phyloP scores from a whole-genome alignment of 2,113 vertebrate genomes.

The Tetraodon nigroviridis region DNA sequence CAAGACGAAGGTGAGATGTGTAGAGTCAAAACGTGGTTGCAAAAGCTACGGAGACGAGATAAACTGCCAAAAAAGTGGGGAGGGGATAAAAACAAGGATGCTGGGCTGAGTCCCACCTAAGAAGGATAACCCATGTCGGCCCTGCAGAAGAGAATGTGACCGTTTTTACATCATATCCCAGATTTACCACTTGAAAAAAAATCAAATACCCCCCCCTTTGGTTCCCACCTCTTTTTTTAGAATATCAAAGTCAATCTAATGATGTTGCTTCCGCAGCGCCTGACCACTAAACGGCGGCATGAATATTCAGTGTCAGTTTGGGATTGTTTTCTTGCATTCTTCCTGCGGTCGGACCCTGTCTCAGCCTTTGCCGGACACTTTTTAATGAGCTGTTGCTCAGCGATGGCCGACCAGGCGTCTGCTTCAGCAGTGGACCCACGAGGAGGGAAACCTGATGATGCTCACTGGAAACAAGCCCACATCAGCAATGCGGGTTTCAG shows the following conservation, averaged over 20 bases:
- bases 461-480: slow-evolving; percentile 59
- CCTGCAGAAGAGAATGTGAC: neutral
- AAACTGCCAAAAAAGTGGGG: neutral
- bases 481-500: slow-evolving; percentile 71
- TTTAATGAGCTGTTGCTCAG: slow-evolving; percentile 50
- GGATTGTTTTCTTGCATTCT: neutral
- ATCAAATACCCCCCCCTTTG: too few relatives aligned
- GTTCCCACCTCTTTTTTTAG: neutral
- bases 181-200: neutral
- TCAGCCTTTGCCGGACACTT: slow-evolving; percentile 33
- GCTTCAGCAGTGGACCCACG: neutral
- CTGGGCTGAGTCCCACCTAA: neutral
- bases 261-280: too few relatives aligned
- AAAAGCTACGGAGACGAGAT: neutral
- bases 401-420: neutral
- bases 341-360: slow-evolving; percentile 13
- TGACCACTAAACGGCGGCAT: too few relatives aligned
- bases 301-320: too few relatives aligned
- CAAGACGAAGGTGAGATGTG: neutral
- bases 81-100: neutral
- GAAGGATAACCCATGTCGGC: too few relatives aligned
- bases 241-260: too few relatives aligned
- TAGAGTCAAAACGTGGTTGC: neutral
- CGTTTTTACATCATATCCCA: neutral
- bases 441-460: slow-evolving; percentile 45